Evolutionary conservation across 1,140 invertebrate species (phyloP), one percentile per base, ranked within the genome.

Genomic region (Diachasmimorpha longicaudata): DNA sequence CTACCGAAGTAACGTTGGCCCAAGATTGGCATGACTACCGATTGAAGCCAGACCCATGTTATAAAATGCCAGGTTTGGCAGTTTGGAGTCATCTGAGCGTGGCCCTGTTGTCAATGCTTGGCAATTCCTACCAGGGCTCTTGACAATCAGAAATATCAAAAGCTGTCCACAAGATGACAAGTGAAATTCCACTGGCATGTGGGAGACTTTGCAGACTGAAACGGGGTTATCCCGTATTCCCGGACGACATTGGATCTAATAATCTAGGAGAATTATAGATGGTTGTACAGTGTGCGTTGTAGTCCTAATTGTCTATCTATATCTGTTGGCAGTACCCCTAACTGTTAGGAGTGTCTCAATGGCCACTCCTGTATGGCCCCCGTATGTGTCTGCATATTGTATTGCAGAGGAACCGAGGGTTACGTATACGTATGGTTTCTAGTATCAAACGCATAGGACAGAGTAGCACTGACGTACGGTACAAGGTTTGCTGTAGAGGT

Each of bases 301-400:
- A 80, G 79, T 83, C 84, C 86, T 88, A 88, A 88, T 88, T 88
- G 86, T 87, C 85, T 86, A 88, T 87, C 86, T 86, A 86, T 87
- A 87, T 86, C 84, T 83, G 78, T 81, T 77, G 78, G 3, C 70
- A 72, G 75, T 66, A 31, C 70, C 71, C 75, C 69, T 36, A 76
- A 82, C 78, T 80, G 79, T 82, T 86, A 85, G 83, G 82, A 85
- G 84, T 84, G 85, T 88, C 86, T 88, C 87, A 88, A 88, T 88
- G 86, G 80, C 78, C 85, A 79, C 84, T 85, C 85, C 81, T 79
- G 81, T 82, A 82, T 80, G 79, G 78, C 78, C 48, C 39, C 73
- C 69, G 72, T 70, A 72, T 76, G 70, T 46, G 14, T 63, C 58
- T 31, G 23, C 58, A 63, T 31, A 63, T 63, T 63, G 58, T 63